These are phyloP conservation scores for Gymnogyps californianus DNA, from an alignment of 2,113 vertebrate genomes.

Conservation along the genomic window DNA sequence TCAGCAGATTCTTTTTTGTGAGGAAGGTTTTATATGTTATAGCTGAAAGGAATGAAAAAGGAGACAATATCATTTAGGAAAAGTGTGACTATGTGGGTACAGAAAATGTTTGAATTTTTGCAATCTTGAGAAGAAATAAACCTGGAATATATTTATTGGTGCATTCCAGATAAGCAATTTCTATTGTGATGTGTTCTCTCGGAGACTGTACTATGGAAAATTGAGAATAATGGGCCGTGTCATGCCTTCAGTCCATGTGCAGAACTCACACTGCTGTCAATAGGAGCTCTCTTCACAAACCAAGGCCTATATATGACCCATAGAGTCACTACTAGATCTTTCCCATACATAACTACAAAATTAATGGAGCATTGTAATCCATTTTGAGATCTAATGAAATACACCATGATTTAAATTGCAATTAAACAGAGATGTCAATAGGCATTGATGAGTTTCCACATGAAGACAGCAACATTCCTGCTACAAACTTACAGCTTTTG, in stretches of 20 bases:
- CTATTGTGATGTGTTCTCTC: conserved; percentile 36
- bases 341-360: conserved; percentile 50
- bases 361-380: conserved; percentile 66
- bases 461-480: background rate
- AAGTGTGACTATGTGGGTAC: background rate
- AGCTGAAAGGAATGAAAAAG: background rate
- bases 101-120: background rate
- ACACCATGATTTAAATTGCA: conserved; percentile 51
- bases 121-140: conserved; percentile 5
- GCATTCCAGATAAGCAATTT: conserved; percentile 44
- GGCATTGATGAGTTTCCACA: conserved; percentile 35
- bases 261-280: conserved; percentile 48
- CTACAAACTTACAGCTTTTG: background rate
- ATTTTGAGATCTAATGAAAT: conserved; percentile 67
- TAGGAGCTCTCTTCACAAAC: background rate
- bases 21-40: background rate
- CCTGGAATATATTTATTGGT: conserved; percentile 8
- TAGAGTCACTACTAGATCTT: conserved; percentile 36
- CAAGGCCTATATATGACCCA: background rate
- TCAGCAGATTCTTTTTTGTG: background rate
- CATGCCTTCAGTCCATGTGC: conserved; percentile 32
- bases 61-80: background rate
- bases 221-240: conserved; percentile 63
- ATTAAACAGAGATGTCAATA: conserved; percentile 58
- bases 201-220: conserved; percentile 35